These are phyloP conservation scores for Chloropsis cyanopogon DNA, from an alignment of 2,113 vertebrate genomes.

Conservation along the genomic window DNA sequence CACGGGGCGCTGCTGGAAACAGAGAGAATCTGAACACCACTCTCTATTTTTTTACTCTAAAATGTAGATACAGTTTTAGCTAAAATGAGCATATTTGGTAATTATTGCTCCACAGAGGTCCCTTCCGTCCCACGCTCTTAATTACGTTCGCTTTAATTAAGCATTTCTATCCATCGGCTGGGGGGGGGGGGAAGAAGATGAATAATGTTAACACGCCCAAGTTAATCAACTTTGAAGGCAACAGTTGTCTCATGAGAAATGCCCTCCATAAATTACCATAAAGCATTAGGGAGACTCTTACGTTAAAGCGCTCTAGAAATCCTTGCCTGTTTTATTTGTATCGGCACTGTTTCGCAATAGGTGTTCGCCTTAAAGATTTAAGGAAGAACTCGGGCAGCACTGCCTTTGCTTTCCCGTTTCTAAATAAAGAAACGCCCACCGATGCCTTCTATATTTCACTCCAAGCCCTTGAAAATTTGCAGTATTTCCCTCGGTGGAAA, in stretches of 20 bases:
- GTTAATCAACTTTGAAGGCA: slow-evolving; percentile 19
- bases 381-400: background rate
- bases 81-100: background rate
- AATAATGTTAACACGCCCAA: background rate
- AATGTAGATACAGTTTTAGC: background rate
- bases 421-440: background rate
- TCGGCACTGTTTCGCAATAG: background rate
- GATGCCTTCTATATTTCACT: background rate
- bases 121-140: background rate
- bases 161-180: background rate
- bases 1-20: background rate
- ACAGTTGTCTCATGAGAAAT: background rate
- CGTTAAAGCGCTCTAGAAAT: background rate
- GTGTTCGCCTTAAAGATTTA: background rate
- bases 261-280: background rate
- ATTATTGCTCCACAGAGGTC: background rate
- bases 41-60: background rate
- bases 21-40: rapidly evolving
- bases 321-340: background rate
- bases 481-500: background rate
- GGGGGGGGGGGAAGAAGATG: background rate
- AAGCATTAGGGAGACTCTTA: background rate
- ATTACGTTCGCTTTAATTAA: slow-evolving; percentile 21
- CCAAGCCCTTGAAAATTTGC: background rate
- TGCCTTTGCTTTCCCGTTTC: background rate